phyloP scores from a whole-genome alignment of 2,113 vertebrate species.

The Channa argus region DNA sequence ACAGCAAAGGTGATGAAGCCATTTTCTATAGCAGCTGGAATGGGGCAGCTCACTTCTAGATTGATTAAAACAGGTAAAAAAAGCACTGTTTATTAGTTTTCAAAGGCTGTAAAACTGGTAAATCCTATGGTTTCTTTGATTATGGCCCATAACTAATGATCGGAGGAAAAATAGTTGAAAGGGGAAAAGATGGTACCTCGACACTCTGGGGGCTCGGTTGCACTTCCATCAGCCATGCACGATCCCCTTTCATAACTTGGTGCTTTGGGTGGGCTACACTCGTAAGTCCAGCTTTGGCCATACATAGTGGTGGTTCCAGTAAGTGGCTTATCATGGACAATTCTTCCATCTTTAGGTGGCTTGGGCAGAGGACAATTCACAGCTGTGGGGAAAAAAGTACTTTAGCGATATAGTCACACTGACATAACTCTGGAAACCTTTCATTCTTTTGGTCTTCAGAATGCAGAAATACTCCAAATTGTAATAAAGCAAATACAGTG shows the following conservation, averaged over 20 bases:
- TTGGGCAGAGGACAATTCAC: conserved; percentile 84
- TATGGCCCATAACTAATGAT: not conserved
- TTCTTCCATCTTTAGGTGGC: conserved; percentile 73
- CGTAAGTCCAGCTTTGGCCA: conserved; percentile 81
- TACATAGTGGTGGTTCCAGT: conserved; percentile 74
- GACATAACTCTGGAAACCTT: not conserved
- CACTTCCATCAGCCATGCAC: conserved; percentile 83
- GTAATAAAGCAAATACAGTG: not conserved
- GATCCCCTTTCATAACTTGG: conserved; percentile 85
- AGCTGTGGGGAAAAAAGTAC: conserved; percentile 66
- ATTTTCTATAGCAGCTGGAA: conserved; percentile 84
- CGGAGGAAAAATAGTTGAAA: not conserved
- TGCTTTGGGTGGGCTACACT: conserved; percentile 81
- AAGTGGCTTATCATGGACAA: conserved; percentile 62
- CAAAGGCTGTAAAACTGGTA: not conserved
- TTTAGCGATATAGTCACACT: not conserved
- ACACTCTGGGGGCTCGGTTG: conserved; percentile 86
- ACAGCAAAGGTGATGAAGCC: conserved; percentile 88
- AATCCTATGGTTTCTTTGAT: not conserved
- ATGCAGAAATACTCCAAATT: no score
- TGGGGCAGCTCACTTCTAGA: conserved; percentile 87
- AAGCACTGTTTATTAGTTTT: not conserved
- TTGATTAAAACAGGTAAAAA: conserved; percentile 12
- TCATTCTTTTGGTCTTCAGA: no score
- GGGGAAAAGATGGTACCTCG: conserved; percentile 68